Conservation (phyloP, 2,113 vertebrate genomes). For the Petroica traversi region DNA sequence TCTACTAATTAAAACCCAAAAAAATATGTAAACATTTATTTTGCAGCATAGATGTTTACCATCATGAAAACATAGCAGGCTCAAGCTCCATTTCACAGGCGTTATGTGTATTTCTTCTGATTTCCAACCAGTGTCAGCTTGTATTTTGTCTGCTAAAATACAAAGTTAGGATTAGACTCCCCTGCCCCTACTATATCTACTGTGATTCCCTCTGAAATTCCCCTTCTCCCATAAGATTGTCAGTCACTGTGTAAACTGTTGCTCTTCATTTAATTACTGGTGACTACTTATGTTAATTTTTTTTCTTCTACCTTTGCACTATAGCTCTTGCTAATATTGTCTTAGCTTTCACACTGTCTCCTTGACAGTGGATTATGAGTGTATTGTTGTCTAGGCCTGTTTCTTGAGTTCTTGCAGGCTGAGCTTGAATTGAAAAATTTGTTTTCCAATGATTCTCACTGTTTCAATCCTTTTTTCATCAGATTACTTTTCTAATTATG, state of each 20-base stretch:
- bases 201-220: not conserved
- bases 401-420: not conserved
- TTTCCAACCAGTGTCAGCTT: not conserved
- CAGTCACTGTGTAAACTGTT: not conserved
- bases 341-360: not conserved
- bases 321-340: not conserved
- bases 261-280: not conserved
- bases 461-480: not conserved
- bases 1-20: not conserved
- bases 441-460: not conserved
- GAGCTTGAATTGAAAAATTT: not conserved
- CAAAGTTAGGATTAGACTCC: not conserved
- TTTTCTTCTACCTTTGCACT: not conserved
- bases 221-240: not conserved
- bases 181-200: not conserved
- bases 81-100: not conserved
- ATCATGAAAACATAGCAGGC: fast-evolving
- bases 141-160: not conserved
- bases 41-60: not conserved
- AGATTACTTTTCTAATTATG: not conserved
- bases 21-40: not conserved
- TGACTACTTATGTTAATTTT: not conserved
- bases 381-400: not conserved
- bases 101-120: not conserved
- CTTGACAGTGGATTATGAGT: not conserved